Base-by-base conservation (phyloP, 1,140 invertebrate species). In the Zaprionus inermis region DNA sequence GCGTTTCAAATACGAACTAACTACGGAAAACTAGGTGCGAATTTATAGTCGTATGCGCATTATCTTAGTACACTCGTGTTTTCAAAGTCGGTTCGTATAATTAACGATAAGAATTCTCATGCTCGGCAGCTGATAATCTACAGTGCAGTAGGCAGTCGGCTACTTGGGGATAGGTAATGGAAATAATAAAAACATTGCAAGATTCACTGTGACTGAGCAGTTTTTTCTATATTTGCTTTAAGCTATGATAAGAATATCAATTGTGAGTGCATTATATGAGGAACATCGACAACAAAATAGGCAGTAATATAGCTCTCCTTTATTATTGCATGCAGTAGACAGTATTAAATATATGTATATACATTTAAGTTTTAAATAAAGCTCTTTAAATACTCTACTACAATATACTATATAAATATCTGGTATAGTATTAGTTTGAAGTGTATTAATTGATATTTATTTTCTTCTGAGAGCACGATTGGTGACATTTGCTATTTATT, bases 21-120 rank as follows among this genome's bases (percentile, higher is more conserved):
- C 52, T 32, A 1, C 2, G 30, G n/a, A 18, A 38, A 38, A 10
- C 0, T 32, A 3, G 20, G 14, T 6, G 36, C 41, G 20, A 28
- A 16, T 77, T 74, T 80, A 80, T 80, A 84, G 77, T 63, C 63
- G 54, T 68, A 24, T n/a, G 46, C 16, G 12, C n/a, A n/a, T 41
- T 41, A 41, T 41, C 36, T 41, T 41, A 41, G 6, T 12, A 41
- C 20, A 7, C 32, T 60, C 46, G 46, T 38, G 20, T 18, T 32
- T 5, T 9, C 9, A 1, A 44, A 44, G n/a, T 2, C 7, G 16
- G n/a, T 16, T 44, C 38, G 38, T 44, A 2, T 10, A 4, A 9
- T 41, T 12, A 12, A 14, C 24, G 41, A 32, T 12, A 20, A 46
- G 18, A 20, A 5, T 46, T 46, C 18, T 9, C 44, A 20, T 46